Conservation (phyloP, 2,888 invertebrate species). For the Heliconius hortense region DNA sequence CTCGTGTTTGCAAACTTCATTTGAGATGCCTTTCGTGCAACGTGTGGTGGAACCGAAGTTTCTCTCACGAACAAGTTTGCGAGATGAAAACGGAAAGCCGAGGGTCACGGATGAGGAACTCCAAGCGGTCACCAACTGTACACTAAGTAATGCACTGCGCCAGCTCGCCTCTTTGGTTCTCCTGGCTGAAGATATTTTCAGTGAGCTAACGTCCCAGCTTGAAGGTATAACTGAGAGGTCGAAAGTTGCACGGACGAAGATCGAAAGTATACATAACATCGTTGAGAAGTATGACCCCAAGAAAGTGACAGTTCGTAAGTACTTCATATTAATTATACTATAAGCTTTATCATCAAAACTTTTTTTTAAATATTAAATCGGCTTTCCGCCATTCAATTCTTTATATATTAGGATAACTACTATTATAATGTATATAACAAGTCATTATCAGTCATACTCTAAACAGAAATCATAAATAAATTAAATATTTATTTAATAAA, state of each 20-base stretch:
- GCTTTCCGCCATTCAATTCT: not conserved
- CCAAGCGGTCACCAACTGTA: slow-evolving; percentile 93
- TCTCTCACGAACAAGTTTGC: slow-evolving; percentile 86
- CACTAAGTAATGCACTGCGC: slow-evolving; percentile 90
- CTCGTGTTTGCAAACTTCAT: slow-evolving; percentile 56
- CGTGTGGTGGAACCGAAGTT: slow-evolving; percentile 91
- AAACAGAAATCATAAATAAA: not conserved
- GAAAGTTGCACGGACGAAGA: slow-evolving; percentile 85
- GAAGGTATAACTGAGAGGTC: slow-evolving; percentile 88
- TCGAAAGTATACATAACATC: slow-evolving; percentile 86
- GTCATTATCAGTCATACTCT: not conserved
- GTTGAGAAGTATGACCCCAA: slow-evolving; percentile 91
- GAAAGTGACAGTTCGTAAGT: slow-evolving; percentile 97
- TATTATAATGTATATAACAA: not conserved
- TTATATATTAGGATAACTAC: not conserved
- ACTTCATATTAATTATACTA: slow-evolving; percentile 42
- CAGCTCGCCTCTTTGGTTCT: slow-evolving; percentile 93
- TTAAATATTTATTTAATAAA: not conserved
- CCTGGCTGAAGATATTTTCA: slow-evolving; percentile 93
- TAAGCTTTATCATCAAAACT: not conserved
- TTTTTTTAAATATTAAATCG: slow-evolving; percentile 6
- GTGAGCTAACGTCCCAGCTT: slow-evolving; percentile 89
- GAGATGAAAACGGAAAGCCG: slow-evolving; percentile 82
- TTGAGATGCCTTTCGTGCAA: slow-evolving; percentile 93
- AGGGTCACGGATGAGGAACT: slow-evolving; percentile 88